Percentiles rank a stretch among this genome's conserved stretches.
Evolutionary conservation across 2,888 invertebrate genomes (phyloP).

Genomic region (Scrobipalpa costella): DNA sequence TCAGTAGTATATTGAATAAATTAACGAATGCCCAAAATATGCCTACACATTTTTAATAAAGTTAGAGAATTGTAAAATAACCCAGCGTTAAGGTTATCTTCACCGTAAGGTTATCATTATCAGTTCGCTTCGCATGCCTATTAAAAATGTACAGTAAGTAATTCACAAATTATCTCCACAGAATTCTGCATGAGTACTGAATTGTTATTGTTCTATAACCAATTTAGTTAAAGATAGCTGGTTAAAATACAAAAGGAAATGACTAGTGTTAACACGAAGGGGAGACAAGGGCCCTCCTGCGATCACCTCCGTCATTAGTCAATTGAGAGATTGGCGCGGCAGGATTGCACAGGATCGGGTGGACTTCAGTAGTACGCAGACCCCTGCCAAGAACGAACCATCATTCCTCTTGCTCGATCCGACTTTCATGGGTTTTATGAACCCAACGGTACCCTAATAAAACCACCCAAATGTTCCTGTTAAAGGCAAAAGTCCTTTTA

Average conservation of each 20-base stretch:
- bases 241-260: conserved; percentile 65
- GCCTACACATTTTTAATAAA: background rate
- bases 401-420: background rate
- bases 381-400: conserved; percentile 46
- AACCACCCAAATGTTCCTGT: conserved; percentile 51
- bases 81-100: background rate
- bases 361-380: conserved; percentile 55
- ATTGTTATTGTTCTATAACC: conserved; percentile 7
- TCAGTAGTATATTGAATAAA: background rate
- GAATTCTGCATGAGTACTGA: background rate
- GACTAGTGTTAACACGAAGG: conserved; percentile 61
- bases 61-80: background rate
- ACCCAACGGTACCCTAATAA: conserved; percentile 27
- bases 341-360: conserved; percentile 44
- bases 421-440: conserved; percentile 30
- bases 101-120: background rate
- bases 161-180: background rate
- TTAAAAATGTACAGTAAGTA: background rate
- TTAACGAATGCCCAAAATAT: background rate
- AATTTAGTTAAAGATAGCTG: conserved; percentile 24
- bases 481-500: conserved; percentile 48
- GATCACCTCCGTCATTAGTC: conserved; percentile 70
- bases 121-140: background rate
- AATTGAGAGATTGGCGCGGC: conserved; percentile 72
- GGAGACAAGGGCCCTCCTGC: conserved; percentile 71